Evolutionary conservation across 1,140 invertebrate species (phyloP).

Genomic region (Triops longicaudatus): DNA sequence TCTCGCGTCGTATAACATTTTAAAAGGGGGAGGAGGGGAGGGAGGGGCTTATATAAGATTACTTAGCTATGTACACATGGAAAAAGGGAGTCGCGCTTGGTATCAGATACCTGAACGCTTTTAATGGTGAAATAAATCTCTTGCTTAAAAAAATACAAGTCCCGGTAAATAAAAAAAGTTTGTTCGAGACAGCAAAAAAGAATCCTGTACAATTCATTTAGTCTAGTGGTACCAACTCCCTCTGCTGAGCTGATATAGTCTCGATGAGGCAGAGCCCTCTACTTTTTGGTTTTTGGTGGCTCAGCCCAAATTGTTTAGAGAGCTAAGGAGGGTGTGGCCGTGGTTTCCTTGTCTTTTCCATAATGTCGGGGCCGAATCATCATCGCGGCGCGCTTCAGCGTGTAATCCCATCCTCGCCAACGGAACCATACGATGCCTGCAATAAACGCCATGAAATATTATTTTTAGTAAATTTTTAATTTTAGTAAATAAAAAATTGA

Average conservation of each 20-base stretch:
- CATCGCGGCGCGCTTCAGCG: constrained; percentile 76
- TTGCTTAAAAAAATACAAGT: neutral
- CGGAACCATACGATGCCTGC: constrained; percentile 85
- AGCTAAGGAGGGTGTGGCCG: constrained; percentile 14
- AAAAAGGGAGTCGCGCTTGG: neutral
- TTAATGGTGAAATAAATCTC: neutral
- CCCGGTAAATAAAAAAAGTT: neutral
- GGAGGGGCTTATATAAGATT: neutral
- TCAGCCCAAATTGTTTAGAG: neutral
- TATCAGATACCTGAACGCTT: neutral
- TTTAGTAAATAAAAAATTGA: neutral
- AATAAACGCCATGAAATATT: constrained; percentile 30
- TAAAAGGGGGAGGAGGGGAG: neutral
- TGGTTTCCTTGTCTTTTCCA: constrained; percentile 23
- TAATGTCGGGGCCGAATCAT: constrained; percentile 54
- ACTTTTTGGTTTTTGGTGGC: too few species aligned
- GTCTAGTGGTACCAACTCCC: too few species aligned
- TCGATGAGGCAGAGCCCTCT: too few species aligned
- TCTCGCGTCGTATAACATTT: neutral
- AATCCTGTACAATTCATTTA: too few species aligned
- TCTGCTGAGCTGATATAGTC: too few species aligned
- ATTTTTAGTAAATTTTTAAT: neutral
- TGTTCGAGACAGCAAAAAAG: too few species aligned
- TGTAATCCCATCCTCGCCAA: constrained; percentile 89
- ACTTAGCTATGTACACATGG: neutral